phyloP scores from a whole-genome alignment of 2,797 vertebrate genomes.

The Avahi laniger region DNA sequence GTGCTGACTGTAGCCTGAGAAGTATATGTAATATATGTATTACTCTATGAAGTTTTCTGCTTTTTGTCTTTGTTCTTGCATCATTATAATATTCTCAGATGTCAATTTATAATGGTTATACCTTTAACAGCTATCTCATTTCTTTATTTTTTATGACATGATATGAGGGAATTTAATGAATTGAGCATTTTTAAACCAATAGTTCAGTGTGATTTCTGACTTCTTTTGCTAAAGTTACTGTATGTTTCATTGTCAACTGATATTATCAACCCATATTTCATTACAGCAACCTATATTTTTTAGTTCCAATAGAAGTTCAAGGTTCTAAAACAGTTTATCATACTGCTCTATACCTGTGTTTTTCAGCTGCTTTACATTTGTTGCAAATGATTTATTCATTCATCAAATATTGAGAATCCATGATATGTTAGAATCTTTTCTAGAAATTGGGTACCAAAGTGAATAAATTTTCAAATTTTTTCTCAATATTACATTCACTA shows the following conservation, averaged over 20 bases:
- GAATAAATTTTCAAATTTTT: background rate
- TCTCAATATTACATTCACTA: background rate
- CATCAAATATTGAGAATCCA: background rate
- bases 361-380: background rate
- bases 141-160: background rate
- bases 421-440: background rate
- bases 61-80: background rate
- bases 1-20: background rate
- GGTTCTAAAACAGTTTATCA: background rate
- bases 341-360: background rate
- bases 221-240: background rate
- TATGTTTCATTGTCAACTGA: background rate
- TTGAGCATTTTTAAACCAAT: background rate
- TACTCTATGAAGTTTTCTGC: background rate
- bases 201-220: background rate
- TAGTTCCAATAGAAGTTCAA: background rate
- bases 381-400: background rate
- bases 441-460: background rate
- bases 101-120: background rate
- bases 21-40: background rate
- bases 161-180: background rate
- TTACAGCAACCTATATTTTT: background rate
- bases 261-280: background rate
- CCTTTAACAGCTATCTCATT: background rate
- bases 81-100: background rate